Evolutionary conservation across 2,888 invertebrate genomes (phyloP).

Genomic region (Epistrophe eligans): DNA sequence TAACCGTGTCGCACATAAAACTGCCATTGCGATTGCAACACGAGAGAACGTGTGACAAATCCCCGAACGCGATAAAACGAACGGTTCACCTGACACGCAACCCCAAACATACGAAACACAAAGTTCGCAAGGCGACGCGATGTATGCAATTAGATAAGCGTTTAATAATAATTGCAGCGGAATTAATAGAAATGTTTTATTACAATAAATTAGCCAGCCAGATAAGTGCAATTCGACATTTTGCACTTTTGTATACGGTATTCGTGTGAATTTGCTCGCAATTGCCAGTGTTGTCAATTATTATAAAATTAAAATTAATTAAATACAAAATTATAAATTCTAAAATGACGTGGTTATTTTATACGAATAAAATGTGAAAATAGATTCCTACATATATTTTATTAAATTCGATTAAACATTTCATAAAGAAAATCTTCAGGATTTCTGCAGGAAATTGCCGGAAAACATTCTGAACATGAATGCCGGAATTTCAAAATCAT

Average conservation of each 20-base stretch:
- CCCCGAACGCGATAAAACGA: constrained; percentile 68
- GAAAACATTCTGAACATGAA: no score
- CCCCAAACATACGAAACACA: constrained; percentile 64
- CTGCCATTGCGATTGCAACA: constrained; percentile 72
- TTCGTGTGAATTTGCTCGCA: constrained; percentile 19
- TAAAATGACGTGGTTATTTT: neutral
- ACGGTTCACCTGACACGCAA: constrained; percentile 75
- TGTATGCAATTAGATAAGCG: constrained; percentile 79
- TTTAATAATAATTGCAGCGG: constrained; percentile 79
- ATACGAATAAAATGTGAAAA: no score
- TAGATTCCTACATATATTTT: no score
- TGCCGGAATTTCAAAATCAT: no score
- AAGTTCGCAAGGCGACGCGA: constrained; percentile 77
- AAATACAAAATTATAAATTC: neutral
- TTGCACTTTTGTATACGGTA: constrained; percentile 52
- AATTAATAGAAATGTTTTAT: constrained; percentile 81
- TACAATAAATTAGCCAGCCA: constrained; percentile 79
- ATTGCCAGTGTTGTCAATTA: constrained; percentile 11
- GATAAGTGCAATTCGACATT: constrained; percentile 75
- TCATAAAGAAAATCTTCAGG: no score
- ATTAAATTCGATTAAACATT: no score
- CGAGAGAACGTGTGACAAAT: constrained; percentile 78
- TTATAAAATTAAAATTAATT: neutral
- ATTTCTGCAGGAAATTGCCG: no score
- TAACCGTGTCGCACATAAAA: neutral